Percentiles rank a stretch among this genome's conserved stretches.
phyloP scores from a whole-genome alignment of 2,888 invertebrate species.

The Acanthopleura granulata region DNA sequence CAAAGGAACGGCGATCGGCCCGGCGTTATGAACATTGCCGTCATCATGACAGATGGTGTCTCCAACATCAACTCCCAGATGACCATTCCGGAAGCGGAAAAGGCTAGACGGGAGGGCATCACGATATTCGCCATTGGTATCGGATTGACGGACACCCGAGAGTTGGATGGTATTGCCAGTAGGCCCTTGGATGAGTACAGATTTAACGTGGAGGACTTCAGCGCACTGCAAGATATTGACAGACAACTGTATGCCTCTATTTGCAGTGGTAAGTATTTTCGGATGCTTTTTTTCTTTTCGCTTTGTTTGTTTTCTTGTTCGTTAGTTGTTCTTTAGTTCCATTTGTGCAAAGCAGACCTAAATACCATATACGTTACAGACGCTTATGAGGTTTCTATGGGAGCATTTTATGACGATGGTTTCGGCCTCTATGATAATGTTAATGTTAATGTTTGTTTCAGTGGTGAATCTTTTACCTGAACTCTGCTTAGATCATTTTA shows the following conservation, averaged over 20 bases:
- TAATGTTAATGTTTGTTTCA: too few species aligned
- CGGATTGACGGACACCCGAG: slow-evolving; percentile 44
- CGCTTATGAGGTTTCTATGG: too few species aligned
- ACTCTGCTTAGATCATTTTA: too few species aligned
- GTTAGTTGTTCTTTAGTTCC: too few species aligned
- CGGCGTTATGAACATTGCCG: slow-evolving; percentile 49
- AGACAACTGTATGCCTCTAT: slow-evolving; percentile 32
- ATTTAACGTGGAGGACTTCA: slow-evolving; percentile 44
- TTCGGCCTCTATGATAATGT: too few species aligned
- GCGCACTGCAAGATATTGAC: slow-evolving; percentile 33
- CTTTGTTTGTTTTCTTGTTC: too few species aligned
- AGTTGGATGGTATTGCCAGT: slow-evolving; percentile 50
- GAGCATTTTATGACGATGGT: too few species aligned
- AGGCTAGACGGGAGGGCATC: slow-evolving; percentile 38
- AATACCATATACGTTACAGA: too few species aligned
- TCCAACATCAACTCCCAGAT: slow-evolving; percentile 59
- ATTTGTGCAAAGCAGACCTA: too few species aligned
- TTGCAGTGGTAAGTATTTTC: slow-evolving; percentile 30
- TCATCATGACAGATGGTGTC: slow-evolving; percentile 60
- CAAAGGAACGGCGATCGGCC: slow-evolving; percentile 49
- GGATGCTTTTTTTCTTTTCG: too few species aligned
- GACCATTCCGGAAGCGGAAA: slow-evolving; percentile 53
- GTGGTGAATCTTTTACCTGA: too few species aligned
- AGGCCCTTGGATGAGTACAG: slow-evolving; percentile 45
- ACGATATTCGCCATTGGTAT: slow-evolving; percentile 47